A percentile compares a stretch with the other conserved stretches of the same genome.
Conservation (phyloP, 2,113 vertebrate species). For the Ciconia stormi region DNA sequence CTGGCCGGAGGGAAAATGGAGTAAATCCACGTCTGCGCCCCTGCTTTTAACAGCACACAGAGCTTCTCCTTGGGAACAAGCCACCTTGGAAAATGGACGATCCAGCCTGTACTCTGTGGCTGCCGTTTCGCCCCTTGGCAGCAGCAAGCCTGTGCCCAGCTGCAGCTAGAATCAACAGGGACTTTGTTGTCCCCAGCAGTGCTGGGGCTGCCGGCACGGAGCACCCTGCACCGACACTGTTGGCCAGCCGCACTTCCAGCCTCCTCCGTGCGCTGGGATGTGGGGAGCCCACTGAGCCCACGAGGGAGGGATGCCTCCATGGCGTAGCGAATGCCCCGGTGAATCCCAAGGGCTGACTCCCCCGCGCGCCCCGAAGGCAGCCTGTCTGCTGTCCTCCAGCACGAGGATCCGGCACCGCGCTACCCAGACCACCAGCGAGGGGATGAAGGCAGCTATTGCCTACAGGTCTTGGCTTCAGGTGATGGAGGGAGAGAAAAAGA, state of each 20-base stretch:
- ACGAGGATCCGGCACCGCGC: accelerated
- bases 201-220: background rate
- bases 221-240: background rate
- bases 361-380: background rate
- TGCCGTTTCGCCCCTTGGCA: background rate
- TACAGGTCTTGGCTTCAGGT: background rate
- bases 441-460: background rate
- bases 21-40: background rate
- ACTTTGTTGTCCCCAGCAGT: background rate
- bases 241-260: background rate
- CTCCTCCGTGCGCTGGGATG: accelerated
- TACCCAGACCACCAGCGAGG: accelerated
- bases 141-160: background rate
- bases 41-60: background rate
- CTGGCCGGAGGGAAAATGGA: background rate
- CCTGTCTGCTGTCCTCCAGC: background rate
- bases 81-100: background rate
- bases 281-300: background rate
- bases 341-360: background rate
- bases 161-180: background rate
- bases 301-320: accelerated
- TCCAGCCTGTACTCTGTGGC: background rate
- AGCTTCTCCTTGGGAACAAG: background rate
- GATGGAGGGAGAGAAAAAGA: background rate
- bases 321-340: accelerated